Conservation (phyloP, 2,888 invertebrate genomes). For the Gari tellinella region DNA sequence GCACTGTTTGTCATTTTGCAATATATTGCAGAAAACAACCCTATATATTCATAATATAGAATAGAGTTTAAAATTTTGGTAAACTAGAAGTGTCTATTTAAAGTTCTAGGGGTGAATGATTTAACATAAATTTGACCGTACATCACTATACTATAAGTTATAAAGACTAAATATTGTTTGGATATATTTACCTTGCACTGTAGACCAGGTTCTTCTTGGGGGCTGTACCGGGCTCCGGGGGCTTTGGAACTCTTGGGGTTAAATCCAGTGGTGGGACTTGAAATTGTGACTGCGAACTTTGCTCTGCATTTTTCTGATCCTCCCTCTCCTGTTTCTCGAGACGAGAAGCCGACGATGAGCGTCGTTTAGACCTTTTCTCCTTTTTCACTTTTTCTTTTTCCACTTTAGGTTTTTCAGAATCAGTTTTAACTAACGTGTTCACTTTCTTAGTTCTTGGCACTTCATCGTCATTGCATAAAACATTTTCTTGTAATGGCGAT, state of each 20-base stretch:
- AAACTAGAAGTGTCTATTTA: no score
- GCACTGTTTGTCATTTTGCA: no score
- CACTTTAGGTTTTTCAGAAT: conserved; percentile 8
- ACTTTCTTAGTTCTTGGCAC: conserved; percentile 35
- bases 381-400: conserved; percentile 37
- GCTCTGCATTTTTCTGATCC: conserved; percentile 48
- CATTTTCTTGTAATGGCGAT: conserved; percentile 54
- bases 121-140: no score
- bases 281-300: conserved; percentile 57
- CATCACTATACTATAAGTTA: no score
- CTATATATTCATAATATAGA: no score
- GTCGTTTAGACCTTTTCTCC: conserved; percentile 38
- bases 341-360: conserved; percentile 73
- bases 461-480: conserved; percentile 25
- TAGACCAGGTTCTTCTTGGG: conserved; percentile 75
- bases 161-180: neutral
- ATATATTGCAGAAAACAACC: no score
- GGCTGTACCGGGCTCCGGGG: conserved; percentile 77
- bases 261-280: conserved; percentile 61
- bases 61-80: no score
- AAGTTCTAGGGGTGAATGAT: no score
- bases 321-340: conserved; percentile 36
- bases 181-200: conserved; percentile 70
- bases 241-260: conserved; percentile 70
- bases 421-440: conserved; percentile 10